Conservation (phyloP, 2,888 invertebrate genomes). For the Mesoligia furuncula region DNA sequence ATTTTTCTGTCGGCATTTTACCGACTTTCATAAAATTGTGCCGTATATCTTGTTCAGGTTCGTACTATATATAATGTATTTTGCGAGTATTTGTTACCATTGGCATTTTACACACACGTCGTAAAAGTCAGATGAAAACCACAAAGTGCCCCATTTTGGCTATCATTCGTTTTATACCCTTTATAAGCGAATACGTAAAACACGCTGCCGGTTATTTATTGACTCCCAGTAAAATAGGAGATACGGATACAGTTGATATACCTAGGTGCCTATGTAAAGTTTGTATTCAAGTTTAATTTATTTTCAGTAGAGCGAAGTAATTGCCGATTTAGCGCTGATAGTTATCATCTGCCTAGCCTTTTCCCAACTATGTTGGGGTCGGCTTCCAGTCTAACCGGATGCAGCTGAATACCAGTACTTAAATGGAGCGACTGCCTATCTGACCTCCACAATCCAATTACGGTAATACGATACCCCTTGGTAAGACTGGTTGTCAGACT, state of each 20-base stretch:
- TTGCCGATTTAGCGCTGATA: slow-evolving; percentile 3
- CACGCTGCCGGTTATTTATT: slow-evolving; percentile 59
- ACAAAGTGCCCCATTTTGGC: slow-evolving; percentile 70
- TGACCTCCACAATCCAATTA: no score
- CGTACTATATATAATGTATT: slow-evolving; percentile 16
- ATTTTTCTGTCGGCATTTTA: slow-evolving; percentile 9
- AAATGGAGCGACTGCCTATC: no score
- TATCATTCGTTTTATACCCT: slow-evolving; percentile 73
- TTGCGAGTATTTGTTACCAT: slow-evolving; percentile 65
- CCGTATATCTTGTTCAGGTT: slow-evolving; percentile 22
- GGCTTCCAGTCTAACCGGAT: no score
- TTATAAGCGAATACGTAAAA: slow-evolving; percentile 65
- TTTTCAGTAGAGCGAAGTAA: slow-evolving; percentile 10
- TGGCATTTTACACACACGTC: slow-evolving; percentile 71
- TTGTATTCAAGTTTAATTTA: slow-evolving; percentile 21
- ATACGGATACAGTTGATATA: slow-evolving; percentile 10
- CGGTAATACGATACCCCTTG: no score
- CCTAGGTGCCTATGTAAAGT: background rate
- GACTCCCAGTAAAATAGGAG: slow-evolving; percentile 44
- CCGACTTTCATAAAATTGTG: slow-evolving; percentile 36
- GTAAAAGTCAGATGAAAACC: slow-evolving; percentile 75
- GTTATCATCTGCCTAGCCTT: no score
- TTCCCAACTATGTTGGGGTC: no score
- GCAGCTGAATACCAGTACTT: no score
- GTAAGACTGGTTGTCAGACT: no score